Percentiles rank a stretch among this genome's conserved stretches.
phyloP scores from a whole-genome alignment of 2,888 invertebrate genomes.

The Epirrhoe tristata region DNA sequence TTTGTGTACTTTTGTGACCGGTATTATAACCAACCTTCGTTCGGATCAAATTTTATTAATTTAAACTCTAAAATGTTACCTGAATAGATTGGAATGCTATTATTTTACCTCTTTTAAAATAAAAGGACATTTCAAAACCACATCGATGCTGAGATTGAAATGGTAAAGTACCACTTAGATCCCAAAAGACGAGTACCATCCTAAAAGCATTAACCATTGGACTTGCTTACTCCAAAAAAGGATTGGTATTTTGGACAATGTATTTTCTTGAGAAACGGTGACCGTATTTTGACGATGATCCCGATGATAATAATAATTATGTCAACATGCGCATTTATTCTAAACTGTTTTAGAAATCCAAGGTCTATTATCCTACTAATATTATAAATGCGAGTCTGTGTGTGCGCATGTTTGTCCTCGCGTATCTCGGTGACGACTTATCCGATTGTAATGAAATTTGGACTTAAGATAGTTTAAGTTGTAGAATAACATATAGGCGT shows the following conservation, averaged over 20 bases:
- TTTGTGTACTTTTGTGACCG: too few species aligned
- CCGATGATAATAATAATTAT: too few species aligned
- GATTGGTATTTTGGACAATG: slow-evolving; percentile 2
- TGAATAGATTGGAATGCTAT: not conserved
- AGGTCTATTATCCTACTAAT: too few species aligned
- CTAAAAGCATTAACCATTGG: slow-evolving; percentile 29
- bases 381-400: too few species aligned
- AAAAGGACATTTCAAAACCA: not conserved
- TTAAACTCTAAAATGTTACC: not conserved
- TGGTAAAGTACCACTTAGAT: slow-evolving; percentile 13
- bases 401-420: too few species aligned
- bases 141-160: not conserved
- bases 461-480: too few species aligned
- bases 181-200: slow-evolving; percentile 5
- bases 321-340: too few species aligned
- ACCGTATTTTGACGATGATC: not conserved
- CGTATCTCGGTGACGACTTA: too few species aligned
- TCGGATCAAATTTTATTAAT: not conserved
- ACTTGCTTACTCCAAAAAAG: slow-evolving; percentile 10
- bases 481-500: too few species aligned
- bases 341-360: too few species aligned
- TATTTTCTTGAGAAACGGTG: not conserved
- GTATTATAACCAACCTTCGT: too few species aligned
- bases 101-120: not conserved
- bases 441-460: too few species aligned